A percentile compares a stretch with the other conserved stretches of the same genome.
Evolutionary conservation across 2,797 vertebrate genomes (phyloP).

Genomic region (Menidia menidia): DNA sequence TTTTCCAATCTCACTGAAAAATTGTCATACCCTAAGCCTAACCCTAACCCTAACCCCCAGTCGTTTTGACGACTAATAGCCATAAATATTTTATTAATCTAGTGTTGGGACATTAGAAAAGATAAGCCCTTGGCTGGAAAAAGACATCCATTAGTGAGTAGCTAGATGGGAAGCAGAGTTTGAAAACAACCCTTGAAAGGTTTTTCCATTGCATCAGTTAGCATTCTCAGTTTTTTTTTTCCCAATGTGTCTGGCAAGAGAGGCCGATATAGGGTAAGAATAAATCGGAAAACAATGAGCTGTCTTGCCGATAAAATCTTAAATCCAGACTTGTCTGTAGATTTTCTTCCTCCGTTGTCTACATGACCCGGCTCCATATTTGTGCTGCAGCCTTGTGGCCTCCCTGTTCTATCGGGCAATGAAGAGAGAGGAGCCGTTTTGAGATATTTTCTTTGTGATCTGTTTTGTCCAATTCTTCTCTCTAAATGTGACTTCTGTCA

Average conservation of each 20-base stretch:
- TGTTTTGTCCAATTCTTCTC: conserved; percentile 21
- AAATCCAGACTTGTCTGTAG: conserved; percentile 22
- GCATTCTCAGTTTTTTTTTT: conserved; percentile 44
- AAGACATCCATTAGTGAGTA: conserved; percentile 72
- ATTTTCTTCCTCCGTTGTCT: conserved; percentile 34
- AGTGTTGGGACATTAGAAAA: conserved; percentile 57
- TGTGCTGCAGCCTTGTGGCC: conserved; percentile 34
- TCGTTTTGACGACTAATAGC: conserved; percentile 50
- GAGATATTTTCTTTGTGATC: conserved; percentile 38
- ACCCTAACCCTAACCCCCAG: conserved; percentile 22
- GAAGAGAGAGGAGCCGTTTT: conserved; percentile 58
- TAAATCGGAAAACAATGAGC: conserved; percentile 31
- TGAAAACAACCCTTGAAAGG: conserved; percentile 65
- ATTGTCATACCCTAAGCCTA: too few relatives aligned
- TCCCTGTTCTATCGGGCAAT: conserved; percentile 45
- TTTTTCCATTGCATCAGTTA: conserved; percentile 71
- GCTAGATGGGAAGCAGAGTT: conserved; percentile 45
- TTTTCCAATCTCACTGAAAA: not conserved
- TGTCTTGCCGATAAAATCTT: conserved; percentile 37
- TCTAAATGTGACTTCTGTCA: conserved; percentile 26
- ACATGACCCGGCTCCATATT: conserved; percentile 38
- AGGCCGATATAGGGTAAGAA: conserved; percentile 21
- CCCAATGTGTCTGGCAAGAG: conserved; percentile 22
- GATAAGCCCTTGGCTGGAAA: conserved; percentile 66
- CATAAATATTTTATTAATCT: conserved; percentile 73